phyloP scores from a whole-genome alignment of 2,113 vertebrate genomes.

The Xyrauchen texanus region DNA sequence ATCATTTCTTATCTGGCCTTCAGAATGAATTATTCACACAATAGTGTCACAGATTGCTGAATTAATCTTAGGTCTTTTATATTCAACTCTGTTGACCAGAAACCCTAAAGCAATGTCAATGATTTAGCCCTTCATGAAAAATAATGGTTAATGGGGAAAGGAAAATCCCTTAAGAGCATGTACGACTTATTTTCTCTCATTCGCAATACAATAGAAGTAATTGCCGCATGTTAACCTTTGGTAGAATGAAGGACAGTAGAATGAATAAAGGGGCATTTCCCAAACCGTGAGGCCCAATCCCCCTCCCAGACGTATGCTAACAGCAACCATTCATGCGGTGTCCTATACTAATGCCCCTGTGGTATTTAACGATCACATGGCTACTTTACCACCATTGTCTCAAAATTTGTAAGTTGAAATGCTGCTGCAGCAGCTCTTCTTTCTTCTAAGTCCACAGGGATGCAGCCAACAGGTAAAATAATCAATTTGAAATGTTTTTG shows the following conservation, averaged over 20 bases:
- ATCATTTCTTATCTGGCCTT: constrained; percentile 78
- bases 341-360: constrained; percentile 33
- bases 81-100: constrained; percentile 62
- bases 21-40: constrained; percentile 67
- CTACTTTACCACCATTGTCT: constrained; percentile 28
- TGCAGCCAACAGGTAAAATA: constrained; percentile 44
- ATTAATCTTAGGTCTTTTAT: constrained; percentile 67
- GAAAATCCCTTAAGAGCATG: constrained; percentile 43
- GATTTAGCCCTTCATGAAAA: constrained; percentile 44
- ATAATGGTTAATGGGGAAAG: constrained; percentile 54
- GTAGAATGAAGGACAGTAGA: constrained; percentile 35
- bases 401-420: background rate
- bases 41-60: constrained; percentile 63
- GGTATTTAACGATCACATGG: constrained; percentile 27
- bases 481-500: constrained; percentile 48
- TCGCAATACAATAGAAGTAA: constrained; percentile 44
- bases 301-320: constrained; percentile 5
- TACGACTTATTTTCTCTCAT: constrained; percentile 50
- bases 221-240: constrained; percentile 43
- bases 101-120: constrained; percentile 51
- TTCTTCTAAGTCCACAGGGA: constrained; percentile 24
- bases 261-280: constrained; percentile 47
- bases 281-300: constrained; percentile 7
- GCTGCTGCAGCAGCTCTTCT: background rate
- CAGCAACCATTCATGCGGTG: background rate